phyloP scores from a whole-genome alignment of 2,797 vertebrate genomes.

The Gorsachius magnificus region DNA sequence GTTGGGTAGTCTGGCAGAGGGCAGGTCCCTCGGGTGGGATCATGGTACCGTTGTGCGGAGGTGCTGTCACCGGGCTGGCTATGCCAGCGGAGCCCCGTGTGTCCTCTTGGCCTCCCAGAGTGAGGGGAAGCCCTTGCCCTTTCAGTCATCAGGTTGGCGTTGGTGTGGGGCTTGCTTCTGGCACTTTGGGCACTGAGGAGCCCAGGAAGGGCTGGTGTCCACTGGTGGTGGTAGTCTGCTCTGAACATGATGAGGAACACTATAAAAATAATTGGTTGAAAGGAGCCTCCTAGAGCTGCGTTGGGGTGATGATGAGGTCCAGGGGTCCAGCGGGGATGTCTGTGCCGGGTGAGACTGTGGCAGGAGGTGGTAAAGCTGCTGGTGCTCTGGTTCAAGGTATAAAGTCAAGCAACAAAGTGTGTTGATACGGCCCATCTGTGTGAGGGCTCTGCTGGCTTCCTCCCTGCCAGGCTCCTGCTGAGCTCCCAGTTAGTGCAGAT shows the following conservation, averaged over 20 bases:
- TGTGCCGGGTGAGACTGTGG: fast-evolving
- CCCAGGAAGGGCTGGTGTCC: not conserved
- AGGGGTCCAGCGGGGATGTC: not conserved
- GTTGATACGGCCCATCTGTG: fast-evolving
- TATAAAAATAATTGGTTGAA: not conserved
- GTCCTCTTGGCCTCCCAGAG: not conserved
- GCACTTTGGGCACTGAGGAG: not conserved
- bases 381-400: not conserved
- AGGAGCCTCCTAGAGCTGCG: not conserved
- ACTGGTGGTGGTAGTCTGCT: not conserved
- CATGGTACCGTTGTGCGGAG: fast-evolving
- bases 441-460: not conserved
- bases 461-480: not conserved
- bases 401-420: not conserved
- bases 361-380: not conserved
- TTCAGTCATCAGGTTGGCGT: not conserved
- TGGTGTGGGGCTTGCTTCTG: not conserved
- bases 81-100: not conserved
- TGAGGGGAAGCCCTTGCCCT: not conserved
- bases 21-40: not conserved
- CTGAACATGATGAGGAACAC: not conserved
- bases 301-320: not conserved
- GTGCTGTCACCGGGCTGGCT: not conserved
- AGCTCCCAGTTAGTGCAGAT: fast-evolving
- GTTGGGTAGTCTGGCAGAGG: not conserved